These are phyloP conservation scores for Nezara viridula DNA, from an alignment of 2,888 invertebrate species.

Conservation along the genomic window DNA sequence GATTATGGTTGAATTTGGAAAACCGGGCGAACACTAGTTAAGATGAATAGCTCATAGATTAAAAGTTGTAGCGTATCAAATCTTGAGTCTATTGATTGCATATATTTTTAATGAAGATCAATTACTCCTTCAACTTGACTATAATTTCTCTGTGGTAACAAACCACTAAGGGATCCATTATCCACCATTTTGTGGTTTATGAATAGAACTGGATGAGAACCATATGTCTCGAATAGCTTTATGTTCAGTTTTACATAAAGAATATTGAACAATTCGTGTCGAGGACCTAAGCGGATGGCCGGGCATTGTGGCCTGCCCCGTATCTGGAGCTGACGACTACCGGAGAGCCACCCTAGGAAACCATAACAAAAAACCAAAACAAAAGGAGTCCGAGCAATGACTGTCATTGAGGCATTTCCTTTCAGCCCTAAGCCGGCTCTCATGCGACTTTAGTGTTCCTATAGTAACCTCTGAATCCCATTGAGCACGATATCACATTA, in stretches of 20 bases:
- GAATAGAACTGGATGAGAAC: not conserved
- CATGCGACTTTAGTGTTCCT: not conserved
- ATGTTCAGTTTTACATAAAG: not conserved
- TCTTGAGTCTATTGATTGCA: too few species aligned
- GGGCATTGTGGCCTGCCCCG: not conserved
- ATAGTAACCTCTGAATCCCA: not conserved
- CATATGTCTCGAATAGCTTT: not conserved
- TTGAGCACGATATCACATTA: not conserved
- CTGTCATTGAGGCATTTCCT: slow-evolving; percentile 1
- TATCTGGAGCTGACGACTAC: not conserved
- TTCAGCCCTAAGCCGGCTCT: not conserved
- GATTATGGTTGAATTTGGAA: too few species aligned
- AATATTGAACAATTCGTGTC: not conserved
- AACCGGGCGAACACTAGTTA: too few species aligned
- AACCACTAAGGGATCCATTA: too few species aligned
- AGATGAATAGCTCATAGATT: too few species aligned
- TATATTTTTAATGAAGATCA: too few species aligned
- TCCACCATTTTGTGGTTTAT: not conserved
- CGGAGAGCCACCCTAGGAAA: not conserved
- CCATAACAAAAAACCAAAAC: slow-evolving; percentile 35
- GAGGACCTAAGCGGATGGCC: not conserved
- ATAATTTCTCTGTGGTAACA: too few species aligned
- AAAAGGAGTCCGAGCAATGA: not conserved
- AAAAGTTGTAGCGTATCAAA: too few species aligned
- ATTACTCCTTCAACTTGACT: too few species aligned